Conservation (phyloP, 2,888 invertebrate genomes). For the Steinernema carpocapsae region DNA sequence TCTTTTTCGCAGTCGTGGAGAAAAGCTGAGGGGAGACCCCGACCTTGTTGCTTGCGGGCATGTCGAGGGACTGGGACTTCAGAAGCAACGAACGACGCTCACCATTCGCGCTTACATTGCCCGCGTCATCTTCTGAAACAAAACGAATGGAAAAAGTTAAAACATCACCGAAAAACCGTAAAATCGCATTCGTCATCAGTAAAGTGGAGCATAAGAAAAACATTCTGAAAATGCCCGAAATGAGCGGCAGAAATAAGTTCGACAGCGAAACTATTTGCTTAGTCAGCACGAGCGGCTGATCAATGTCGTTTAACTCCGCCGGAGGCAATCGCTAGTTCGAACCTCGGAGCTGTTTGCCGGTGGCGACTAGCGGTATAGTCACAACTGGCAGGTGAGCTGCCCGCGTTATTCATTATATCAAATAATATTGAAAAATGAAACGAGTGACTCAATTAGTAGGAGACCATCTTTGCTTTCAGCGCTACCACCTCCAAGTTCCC, state of each 20-base stretch:
- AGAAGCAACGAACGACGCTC: not conserved
- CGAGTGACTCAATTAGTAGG: too few species aligned
- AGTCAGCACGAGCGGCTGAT: conserved; percentile 19
- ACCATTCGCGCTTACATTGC: not conserved
- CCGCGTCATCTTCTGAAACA: conserved; percentile 13
- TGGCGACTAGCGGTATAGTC: not conserved
- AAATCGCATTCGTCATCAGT: not conserved
- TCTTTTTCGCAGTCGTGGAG: not conserved
- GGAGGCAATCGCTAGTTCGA: conserved; percentile 7
- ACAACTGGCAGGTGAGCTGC: conserved; percentile 15
- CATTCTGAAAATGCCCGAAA: not conserved
- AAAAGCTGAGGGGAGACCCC: not conserved
- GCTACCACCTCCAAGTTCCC: too few species aligned
- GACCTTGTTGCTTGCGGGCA: conserved; percentile 23
- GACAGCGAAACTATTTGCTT: not conserved
- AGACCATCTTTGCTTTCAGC: too few species aligned
- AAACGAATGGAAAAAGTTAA: not conserved
- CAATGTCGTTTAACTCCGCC: not conserved
- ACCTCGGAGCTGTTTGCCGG: not conserved
- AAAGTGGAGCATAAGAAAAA: not conserved
- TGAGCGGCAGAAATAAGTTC: not conserved
- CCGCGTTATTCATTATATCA: not conserved
- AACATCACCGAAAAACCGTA: too few species aligned
- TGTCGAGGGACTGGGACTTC: conserved; percentile 6
- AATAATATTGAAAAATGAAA: too few species aligned